Evolutionary conservation across 2,888 invertebrate genomes (phyloP), one percentile per base, ranked within the genome.

Genomic region (Napeogenes inachia): DNA sequence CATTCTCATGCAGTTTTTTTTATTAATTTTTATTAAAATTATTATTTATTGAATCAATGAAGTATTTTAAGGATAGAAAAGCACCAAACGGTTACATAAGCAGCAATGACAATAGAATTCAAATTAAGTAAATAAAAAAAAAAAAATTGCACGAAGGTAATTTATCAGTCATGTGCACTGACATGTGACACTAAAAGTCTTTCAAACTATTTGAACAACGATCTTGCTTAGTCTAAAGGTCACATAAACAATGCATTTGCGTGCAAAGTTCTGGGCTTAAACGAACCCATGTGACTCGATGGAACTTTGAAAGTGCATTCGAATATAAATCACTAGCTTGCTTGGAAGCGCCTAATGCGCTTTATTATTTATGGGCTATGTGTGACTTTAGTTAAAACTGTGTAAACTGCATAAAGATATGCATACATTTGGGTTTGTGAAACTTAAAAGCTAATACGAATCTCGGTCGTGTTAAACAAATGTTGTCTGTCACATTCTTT

Each of bases 171-270:
- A 65, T 65, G 67, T 55, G 61, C 60, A 55, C 59, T 66, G 63
- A 68, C 60, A 63, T 66, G 54, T 66, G 38, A 45, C 58, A 63
- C 67, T 65, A 10, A 42, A 6, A 42, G 8, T 42, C 42, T 10
- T 42, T 42, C 42, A 42, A 42, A 30, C 50, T 30, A 30, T 50
- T 50, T 50, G 30, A 50, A 50, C 30, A 4, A 61, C 64, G 63
- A 54, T 61, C 61, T 62, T 54, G 65, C 62, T 67, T 67, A 64
- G 45, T 50, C 47, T 65, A 66, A 70, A 70, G 68, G 69, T 67
- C 67, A 60, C 45, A 61, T 63, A 66, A 65, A 56, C 60, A 60
- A 66, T 64, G 61, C 53, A 47, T 56, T 60, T 57, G 50, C 57
- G 50, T 57, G 54, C 54, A 30, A 59, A 66, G 59, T 68, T 56